Base-by-base conservation (phyloP, 2,888 invertebrate species). In the Pyrochroa serraticornis region DNA sequence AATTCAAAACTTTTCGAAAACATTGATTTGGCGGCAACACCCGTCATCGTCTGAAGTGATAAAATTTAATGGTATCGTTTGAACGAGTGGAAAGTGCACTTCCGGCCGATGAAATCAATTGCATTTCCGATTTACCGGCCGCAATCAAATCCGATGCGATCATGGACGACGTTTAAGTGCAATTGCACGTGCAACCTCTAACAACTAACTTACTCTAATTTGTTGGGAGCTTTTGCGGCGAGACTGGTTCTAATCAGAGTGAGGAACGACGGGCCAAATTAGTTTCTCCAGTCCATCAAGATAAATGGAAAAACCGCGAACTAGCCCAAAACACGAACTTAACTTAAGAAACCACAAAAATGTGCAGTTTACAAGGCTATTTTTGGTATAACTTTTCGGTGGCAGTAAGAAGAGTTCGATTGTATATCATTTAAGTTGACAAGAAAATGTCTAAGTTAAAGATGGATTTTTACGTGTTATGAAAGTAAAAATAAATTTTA, bases 21-120 rank as follows among this genome's bases (percentile, higher is more conserved):
- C n/a, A n/a, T n/a, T n/a, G n/a, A n/a, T n/a, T n/a, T n/a, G n/a
- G n/a, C n/a, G n/a, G n/a, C n/a, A n/a, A n/a, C 60, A 60, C 54
- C 53, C 22, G 22, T 22, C 22, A 22, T 2, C 48, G 48, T 34
- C 54, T 12, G 52, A 9, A 46, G 56, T 59, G 64, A 62, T 70
- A 69, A 70, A 65, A 49, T 67, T 65, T 65, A 70, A 66, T 62
- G 48, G 65, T 64, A 57, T 58, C 63, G 63, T 63, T 62, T 64
- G 62, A 63, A 44, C 58, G 62, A 48, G 49, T 63, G 66, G 67
- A 68, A 68, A 72, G 62, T 68, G 62, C 67, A 69, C 68, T 72
- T 71, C 70, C 69, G 65, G 58, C 63, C 68, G 69, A 71, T 70
- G 70, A 71, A 71, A 70, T 71, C 71, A 72, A 71, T 71, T 69